Evolutionary conservation across 2,888 invertebrate genomes (phyloP).

Genomic region (Melieria omissa): DNA sequence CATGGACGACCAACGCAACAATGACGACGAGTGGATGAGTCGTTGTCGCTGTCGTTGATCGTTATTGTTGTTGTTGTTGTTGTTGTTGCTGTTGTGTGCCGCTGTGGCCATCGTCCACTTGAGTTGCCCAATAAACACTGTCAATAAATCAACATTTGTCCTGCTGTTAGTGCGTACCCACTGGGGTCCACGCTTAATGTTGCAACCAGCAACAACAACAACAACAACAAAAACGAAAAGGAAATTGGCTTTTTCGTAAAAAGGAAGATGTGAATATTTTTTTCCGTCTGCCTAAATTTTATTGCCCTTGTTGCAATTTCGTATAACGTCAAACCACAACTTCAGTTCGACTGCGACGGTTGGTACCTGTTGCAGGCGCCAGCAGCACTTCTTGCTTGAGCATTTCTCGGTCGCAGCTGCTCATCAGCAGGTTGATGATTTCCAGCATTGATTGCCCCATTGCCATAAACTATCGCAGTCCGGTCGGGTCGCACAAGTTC

Average conservation of each 20-base stretch:
- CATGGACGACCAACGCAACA: too few relatives aligned
- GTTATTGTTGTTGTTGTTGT: too few relatives aligned
- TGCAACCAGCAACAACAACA: background rate
- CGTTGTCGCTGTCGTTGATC: too few relatives aligned
- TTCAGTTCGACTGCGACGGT: background rate
- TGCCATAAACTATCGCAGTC: too few relatives aligned
- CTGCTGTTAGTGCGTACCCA: background rate
- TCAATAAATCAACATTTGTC: conserved; percentile 51
- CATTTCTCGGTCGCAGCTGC: too few relatives aligned
- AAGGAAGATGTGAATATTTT: background rate
- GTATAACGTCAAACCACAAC: background rate
- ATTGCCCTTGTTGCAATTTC: conserved; percentile 5
- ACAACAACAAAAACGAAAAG: conserved; percentile 10
- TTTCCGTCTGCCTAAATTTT: conserved; percentile 3
- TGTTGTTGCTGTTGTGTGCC: too few relatives aligned
- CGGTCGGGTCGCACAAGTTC: too few relatives aligned
- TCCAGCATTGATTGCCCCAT: too few relatives aligned
- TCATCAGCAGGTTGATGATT: too few relatives aligned
- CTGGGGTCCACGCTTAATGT: conserved; percentile 5
- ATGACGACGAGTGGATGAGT: too few relatives aligned
- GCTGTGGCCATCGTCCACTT: conserved; percentile 38
- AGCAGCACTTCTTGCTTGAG: background rate
- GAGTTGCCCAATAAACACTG: conserved; percentile 29
- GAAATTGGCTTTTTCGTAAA: conserved; percentile 27
- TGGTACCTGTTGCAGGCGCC: conserved; percentile 30